Base-by-base conservation (phyloP, 1,140 invertebrate genomes). In the Lineus longissimus region DNA sequence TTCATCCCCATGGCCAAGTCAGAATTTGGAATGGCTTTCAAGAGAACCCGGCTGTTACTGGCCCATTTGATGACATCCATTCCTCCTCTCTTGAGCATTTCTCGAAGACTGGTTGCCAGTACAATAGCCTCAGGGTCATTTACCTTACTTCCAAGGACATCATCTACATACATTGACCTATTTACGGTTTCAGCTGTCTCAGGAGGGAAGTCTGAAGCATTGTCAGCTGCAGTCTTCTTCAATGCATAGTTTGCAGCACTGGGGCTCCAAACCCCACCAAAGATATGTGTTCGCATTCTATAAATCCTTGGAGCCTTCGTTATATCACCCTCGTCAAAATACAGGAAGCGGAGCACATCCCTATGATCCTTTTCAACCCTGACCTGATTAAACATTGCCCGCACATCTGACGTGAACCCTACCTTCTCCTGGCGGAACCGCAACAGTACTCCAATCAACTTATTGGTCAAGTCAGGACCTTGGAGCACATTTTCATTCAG, bases 131-230 rank as follows among this genome's bases (percentile, higher is more conserved):
- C 59, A 15, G 54, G n/a, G 17, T 45, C 23, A 41, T 31, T 19
- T 31, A n/a, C 31, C 13, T 13, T 19, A n/a, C 33, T 61, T 22
- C 57, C 61, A 25, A 61, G 29, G 15, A 31, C 56, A 40, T 65
- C 64, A 47, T 61, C 64, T 4, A 65, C 59, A 61, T 65, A 65
- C 45, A 65, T 56, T 22, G 60, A 56, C 17, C 23, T 54, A 4
- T 58, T 2, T 0, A 64, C 30, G 15, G 57, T 55, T 6, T 13
- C 19, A 1, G 23, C 33, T 19, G 33, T 36, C 33, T 36, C 33
- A 36, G 33, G 15, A 15, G 33, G 33, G 33, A 36, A 36, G 33
- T 36, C 33, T 7, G 33, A 4, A 36, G 33, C 33, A 36, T 36
- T 36, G 33, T 36, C 33, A 4, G 33, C 15, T 7, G 33, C 33